Evolutionary conservation across 1,140 invertebrate genomes (phyloP).

Genomic region (Steinernema feltiae): DNA sequence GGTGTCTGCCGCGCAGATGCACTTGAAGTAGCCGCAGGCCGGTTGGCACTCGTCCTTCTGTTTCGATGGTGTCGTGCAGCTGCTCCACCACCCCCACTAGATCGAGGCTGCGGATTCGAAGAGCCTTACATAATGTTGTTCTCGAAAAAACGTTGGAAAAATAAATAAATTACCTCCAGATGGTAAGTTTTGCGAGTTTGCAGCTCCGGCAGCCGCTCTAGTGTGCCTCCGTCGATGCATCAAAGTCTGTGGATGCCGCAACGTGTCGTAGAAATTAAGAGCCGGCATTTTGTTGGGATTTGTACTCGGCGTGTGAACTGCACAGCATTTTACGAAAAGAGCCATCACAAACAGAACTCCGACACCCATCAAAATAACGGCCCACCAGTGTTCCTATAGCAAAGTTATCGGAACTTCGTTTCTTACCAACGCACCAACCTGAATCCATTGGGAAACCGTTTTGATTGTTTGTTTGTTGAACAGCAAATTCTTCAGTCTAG

Average conservation of each 20-base stretch:
- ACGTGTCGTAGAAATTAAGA: conserved; percentile 51
- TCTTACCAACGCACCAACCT: conserved; percentile 11
- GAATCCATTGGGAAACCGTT: conserved; percentile 47
- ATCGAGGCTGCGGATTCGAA: background rate
- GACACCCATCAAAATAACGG: conserved; percentile 73
- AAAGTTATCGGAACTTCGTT: too few relatives aligned
- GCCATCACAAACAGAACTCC: conserved; percentile 89
- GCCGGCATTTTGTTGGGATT: conserved; percentile 55
- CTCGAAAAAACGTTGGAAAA: background rate
- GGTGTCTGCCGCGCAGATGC: conserved; percentile 5
- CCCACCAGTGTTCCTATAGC: conserved; percentile 95
- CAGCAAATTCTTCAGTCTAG: conserved; percentile 88
- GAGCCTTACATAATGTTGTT: background rate
- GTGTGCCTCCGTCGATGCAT: background rate
- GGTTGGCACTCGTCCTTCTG: conserved; percentile 24
- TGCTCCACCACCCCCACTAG: background rate
- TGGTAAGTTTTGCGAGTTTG: conserved; percentile 21
- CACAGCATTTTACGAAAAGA: conserved; percentile 97
- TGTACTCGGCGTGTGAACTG: conserved; percentile 88
- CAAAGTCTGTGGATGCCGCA: conserved; percentile 48
- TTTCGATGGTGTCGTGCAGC: background rate
- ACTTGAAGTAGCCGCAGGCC: conserved; percentile 2
- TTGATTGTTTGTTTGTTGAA: conserved; percentile 81
- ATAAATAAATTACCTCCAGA: conserved; percentile 6
- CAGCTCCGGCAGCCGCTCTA: conserved; percentile 26